phyloP scores from a whole-genome alignment of 2,888 invertebrate genomes.

The Eretmocerus hayati region DNA sequence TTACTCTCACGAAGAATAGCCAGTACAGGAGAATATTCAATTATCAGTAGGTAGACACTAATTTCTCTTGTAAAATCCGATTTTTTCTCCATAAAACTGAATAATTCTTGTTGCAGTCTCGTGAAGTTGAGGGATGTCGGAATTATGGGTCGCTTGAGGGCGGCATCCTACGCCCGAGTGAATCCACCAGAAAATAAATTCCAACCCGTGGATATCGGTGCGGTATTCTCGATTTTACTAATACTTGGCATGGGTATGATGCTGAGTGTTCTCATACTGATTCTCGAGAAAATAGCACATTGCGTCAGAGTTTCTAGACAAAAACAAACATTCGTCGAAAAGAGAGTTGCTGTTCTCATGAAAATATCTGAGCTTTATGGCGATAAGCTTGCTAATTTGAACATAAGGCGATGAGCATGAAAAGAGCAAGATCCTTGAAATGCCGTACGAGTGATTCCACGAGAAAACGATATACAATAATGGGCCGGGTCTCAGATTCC shows the following conservation, averaged over 20 bases:
- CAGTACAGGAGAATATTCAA: conserved; percentile 30
- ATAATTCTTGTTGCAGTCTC: conserved; percentile 20
- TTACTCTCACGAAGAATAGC: conserved; percentile 28
- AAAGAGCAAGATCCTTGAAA: no score
- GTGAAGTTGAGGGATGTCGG: conserved; percentile 21
- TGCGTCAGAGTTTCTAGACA: not conserved
- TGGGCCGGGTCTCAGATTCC: no score
- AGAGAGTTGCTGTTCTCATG: no score
- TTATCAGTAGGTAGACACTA: conserved; percentile 32
- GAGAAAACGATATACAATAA: no score
- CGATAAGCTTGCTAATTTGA: no score
- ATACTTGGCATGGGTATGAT: conserved; percentile 11
- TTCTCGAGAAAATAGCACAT: conserved; percentile 11
- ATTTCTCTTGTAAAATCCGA: not conserved
- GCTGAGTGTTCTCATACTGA: conserved; percentile 14
- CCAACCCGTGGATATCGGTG: conserved; percentile 16
- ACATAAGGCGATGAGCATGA: no score
- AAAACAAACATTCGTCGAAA: not conserved
- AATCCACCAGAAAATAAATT: conserved; percentile 4
- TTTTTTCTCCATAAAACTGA: not conserved
- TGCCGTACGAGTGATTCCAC: no score
- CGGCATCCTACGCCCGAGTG: not conserved
- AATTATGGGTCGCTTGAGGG: conserved; percentile 11
- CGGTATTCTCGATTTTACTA: conserved; percentile 12
- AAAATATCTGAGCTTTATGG: no score